Conservation (phyloP, 2,888 invertebrate genomes). For the Serripes groenlandicus region DNA sequence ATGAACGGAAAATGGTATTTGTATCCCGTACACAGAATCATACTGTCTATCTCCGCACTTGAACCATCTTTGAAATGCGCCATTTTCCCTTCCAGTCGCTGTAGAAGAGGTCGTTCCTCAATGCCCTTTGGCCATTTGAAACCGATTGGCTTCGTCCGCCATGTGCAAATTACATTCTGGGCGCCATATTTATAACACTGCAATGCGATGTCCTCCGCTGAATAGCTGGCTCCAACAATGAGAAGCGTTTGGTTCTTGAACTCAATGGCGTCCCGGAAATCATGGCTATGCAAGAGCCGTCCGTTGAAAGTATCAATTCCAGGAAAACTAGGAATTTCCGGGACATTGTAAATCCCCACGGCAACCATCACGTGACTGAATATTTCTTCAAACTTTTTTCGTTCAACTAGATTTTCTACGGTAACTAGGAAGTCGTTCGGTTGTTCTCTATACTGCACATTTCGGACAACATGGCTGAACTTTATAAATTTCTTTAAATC, state of each 20-base stretch:
- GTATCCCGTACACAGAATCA: slow-evolving; percentile 53
- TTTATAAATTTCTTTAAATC: slow-evolving; percentile 36
- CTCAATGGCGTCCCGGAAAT: slow-evolving; percentile 49
- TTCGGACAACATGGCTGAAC: slow-evolving; percentile 47
- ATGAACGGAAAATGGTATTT: slow-evolving; percentile 41
- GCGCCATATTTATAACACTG: slow-evolving; percentile 55
- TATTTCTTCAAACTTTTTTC: slow-evolving; percentile 25
- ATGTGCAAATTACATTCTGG: slow-evolving; percentile 35
- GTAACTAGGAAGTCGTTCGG: slow-evolving; percentile 51
- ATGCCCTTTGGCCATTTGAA: slow-evolving; percentile 60
- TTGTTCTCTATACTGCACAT: slow-evolving; percentile 41
- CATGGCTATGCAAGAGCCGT: slow-evolving; percentile 49
- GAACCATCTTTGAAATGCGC: slow-evolving; percentile 61
- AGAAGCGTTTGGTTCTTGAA: slow-evolving; percentile 46
- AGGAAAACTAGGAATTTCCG: slow-evolving; percentile 47
- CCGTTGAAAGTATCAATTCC: slow-evolving; percentile 55
- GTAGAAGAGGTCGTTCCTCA: slow-evolving; percentile 53
- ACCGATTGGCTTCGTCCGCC: slow-evolving; percentile 53
- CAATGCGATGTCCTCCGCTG: slow-evolving; percentile 55
- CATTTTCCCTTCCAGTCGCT: slow-evolving; percentile 34
- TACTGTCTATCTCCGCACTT: slow-evolving; percentile 48
- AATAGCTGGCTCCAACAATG: slow-evolving; percentile 51
- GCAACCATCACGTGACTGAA: slow-evolving; percentile 60
- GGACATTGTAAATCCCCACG: slow-evolving; percentile 46
- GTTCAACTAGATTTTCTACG: slow-evolving; percentile 26